Evolutionary conservation across 1,140 invertebrate species (phyloP).

Genomic region (Danaus plexippus): DNA sequence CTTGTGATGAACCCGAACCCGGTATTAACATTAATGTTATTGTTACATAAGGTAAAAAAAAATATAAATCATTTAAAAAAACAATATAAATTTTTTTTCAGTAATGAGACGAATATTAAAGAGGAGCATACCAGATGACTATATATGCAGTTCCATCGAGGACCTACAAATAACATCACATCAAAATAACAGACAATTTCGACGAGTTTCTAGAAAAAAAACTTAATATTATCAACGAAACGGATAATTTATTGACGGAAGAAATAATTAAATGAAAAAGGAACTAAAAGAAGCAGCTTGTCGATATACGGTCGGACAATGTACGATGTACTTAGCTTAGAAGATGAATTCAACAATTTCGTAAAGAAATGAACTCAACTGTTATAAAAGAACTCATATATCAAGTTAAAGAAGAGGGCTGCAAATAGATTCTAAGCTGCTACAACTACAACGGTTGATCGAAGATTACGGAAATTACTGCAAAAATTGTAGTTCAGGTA

Average conservation of each 20-base stretch:
- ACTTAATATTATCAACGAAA: background rate
- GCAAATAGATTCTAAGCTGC: constrained; percentile 23
- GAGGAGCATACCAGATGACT: constrained; percentile 15
- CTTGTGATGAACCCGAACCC: constrained; percentile 12
- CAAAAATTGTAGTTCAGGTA: constrained; percentile 19
- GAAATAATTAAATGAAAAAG: constrained; percentile 21
- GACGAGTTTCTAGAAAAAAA: constrained; percentile 6
- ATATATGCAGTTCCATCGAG: constrained; percentile 26
- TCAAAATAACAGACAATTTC: constrained; percentile 7
- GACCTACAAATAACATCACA: constrained; percentile 24
- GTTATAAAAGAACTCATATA: constrained; percentile 12
- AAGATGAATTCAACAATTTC: constrained; percentile 38
- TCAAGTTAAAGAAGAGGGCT: constrained; percentile 18
- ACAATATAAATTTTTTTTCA: constrained; percentile 9
- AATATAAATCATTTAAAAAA: background rate
- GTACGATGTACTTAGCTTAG: constrained; percentile 36
- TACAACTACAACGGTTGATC: constrained; percentile 10
- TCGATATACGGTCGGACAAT: constrained; percentile 30
- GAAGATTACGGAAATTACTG: constrained; percentile 26
- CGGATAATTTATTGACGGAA: constrained; percentile 13
- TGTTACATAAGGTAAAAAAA: no score
- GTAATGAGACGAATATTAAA: constrained; percentile 10
- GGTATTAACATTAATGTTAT: no score
- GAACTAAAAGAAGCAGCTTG: constrained; percentile 30
- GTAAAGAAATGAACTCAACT: constrained; percentile 12